phyloP scores from a whole-genome alignment of 2,797 vertebrate species.

The Sylvilagus floridanus region DNA sequence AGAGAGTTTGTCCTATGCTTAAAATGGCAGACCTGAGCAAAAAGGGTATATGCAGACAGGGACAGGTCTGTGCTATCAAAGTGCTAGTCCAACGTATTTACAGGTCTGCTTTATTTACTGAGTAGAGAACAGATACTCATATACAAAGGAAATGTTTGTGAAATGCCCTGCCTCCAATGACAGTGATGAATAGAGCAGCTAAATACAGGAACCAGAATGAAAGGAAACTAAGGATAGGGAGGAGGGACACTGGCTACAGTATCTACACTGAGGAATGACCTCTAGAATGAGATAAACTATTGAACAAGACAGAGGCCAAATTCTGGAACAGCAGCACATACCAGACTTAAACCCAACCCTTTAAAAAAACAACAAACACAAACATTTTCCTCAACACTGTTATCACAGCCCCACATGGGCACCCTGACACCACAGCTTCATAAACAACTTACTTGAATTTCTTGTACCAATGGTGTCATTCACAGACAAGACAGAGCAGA shows the following conservation, averaged over 20 bases:
- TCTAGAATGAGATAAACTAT: not conserved
- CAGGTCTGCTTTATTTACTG: not conserved
- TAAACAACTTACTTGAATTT: constrained; percentile 24
- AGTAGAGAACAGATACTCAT: not conserved
- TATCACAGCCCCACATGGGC: not conserved
- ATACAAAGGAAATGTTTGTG: not conserved
- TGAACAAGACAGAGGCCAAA: not conserved
- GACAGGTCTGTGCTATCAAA: not conserved
- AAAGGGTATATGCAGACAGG: not conserved
- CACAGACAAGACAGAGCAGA: not conserved
- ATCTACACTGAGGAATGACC: not conserved
- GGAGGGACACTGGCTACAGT: not conserved
- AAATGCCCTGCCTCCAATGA: not conserved
- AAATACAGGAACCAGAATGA: constrained; percentile 36
- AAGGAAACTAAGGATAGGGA: not conserved
- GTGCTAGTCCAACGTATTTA: not conserved
- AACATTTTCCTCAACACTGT: not conserved
- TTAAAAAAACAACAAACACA: not conserved
- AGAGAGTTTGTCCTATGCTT: not conserved
- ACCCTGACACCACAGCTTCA: not conserved
- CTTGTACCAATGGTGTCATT: not conserved
- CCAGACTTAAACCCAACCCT: not conserved
- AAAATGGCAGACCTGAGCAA: not conserved
- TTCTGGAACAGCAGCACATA: not conserved
- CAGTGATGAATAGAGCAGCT: not conserved